Conservation (phyloP, 2,888 invertebrate genomes). For the Sphinx pinastri region DNA sequence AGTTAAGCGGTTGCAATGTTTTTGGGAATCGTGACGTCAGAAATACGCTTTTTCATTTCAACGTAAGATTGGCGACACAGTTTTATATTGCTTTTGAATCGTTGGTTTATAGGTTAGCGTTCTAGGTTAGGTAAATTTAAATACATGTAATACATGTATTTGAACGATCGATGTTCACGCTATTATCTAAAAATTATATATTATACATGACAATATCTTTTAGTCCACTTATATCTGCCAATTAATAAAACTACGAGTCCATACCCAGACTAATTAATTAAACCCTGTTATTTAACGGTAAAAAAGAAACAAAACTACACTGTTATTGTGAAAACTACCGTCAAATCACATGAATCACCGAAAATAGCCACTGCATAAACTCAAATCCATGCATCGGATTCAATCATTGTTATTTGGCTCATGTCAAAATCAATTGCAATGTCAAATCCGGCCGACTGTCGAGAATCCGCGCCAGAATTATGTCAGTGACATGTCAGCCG, state of each 20-base stretch:
- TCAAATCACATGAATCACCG: not conserved
- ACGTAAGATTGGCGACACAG: too few species aligned
- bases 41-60: too few species aligned
- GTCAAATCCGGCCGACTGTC: conserved; percentile 36
- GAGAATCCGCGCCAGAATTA: conserved; percentile 30
- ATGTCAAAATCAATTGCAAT: conserved; percentile 43
- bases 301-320: not conserved
- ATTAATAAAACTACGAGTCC: too few species aligned
- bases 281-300: not conserved
- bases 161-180: too few species aligned
- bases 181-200: too few species aligned
- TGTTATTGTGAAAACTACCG: not conserved
- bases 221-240: too few species aligned
- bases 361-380: conserved; percentile 1
- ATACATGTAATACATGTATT: too few species aligned
- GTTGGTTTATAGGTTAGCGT: too few species aligned
- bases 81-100: too few species aligned
- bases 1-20: not conserved
- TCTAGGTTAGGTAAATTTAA: too few species aligned
- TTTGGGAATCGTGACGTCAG: not conserved
- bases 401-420: conserved; percentile 38
- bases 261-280: too few species aligned
- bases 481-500: conserved; percentile 22
- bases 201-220: too few species aligned
- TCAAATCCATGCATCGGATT: conserved; percentile 11